phyloP scores from a whole-genome alignment of 2,113 vertebrate species.

The Elanoides forficatus region DNA sequence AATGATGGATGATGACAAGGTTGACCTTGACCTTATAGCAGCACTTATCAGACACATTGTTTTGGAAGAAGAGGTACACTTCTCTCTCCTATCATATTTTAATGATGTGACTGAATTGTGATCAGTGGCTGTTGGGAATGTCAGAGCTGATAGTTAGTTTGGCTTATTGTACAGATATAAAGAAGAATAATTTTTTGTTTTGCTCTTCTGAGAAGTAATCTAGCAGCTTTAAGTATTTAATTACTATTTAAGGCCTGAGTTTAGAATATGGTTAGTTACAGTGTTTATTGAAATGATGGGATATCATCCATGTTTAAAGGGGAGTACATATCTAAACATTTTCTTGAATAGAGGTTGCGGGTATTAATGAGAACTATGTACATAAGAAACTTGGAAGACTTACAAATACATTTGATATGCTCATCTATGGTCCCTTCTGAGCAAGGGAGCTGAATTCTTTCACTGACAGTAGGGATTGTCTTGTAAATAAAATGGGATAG shows the following conservation, averaged over 20 bases:
- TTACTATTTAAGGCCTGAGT: not conserved
- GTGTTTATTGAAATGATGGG: not conserved
- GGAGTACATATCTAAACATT: not conserved
- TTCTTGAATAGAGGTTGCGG: no score
- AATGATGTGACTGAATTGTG: not conserved
- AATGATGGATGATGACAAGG: conserved; percentile 91
- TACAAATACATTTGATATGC: not conserved
- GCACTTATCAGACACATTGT: conserved; percentile 92
- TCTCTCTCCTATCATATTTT: not conserved
- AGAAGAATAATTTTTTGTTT: not conserved
- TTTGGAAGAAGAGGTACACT: conserved; percentile 84
- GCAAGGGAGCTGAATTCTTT: not conserved
- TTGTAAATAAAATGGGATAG: not conserved
- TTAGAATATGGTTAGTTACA: not conserved
- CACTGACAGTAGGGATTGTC: not conserved
- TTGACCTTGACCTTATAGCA: conserved; percentile 89
- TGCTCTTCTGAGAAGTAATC: not conserved
- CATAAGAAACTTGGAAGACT: not conserved
- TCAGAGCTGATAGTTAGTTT: not conserved
- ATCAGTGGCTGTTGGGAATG: not conserved
- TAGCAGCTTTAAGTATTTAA: not conserved
- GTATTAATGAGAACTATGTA: no score
- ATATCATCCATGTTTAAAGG: not conserved
- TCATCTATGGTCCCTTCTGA: not conserved
- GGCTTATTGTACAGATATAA: not conserved